Evolutionary conservation across 2,888 invertebrate species (phyloP).

Genomic region (Clunio marinus): DNA sequence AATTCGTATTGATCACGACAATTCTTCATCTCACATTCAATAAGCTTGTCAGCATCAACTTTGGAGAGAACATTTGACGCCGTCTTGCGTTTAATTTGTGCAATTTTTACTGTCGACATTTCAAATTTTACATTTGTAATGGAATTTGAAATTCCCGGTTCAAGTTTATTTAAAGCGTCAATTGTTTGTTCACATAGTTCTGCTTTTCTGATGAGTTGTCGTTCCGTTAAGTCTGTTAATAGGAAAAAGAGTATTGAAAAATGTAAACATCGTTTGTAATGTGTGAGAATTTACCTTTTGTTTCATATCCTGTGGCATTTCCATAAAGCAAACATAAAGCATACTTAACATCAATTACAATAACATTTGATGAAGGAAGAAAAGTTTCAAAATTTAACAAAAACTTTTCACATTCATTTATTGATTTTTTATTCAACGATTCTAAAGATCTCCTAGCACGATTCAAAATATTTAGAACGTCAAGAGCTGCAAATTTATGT

Average conservation of each 20-base stretch:
- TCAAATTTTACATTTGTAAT: constrained; percentile 3
- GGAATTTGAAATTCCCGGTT: constrained; percentile 54
- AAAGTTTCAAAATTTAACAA: constrained; percentile 60
- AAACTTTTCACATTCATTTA: constrained; percentile 59
- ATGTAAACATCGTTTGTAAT: constrained; percentile 38
- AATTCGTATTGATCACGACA: background rate
- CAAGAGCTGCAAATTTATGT: constrained; percentile 56
- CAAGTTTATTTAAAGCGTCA: constrained; percentile 60
- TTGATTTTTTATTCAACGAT: constrained; percentile 54
- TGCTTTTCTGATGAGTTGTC: constrained; percentile 58
- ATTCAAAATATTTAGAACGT: constrained; percentile 61
- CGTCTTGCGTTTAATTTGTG: background rate
- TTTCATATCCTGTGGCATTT: constrained; percentile 55
- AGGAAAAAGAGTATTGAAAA: constrained; percentile 41
- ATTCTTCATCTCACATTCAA: background rate
- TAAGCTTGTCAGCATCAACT: background rate
- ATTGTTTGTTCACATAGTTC: constrained; percentile 64
- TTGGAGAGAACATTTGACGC: background rate
- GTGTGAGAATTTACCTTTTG: constrained; percentile 53
- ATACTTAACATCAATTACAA: constrained; percentile 65
- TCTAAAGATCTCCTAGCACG: constrained; percentile 59
- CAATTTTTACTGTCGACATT: background rate
- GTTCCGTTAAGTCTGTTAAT: constrained; percentile 56
- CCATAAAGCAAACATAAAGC: constrained; percentile 67
- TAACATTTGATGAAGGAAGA: constrained; percentile 63